Base-by-base conservation (phyloP, 1,140 invertebrate genomes). In the Lepidurus arcticus region DNA sequence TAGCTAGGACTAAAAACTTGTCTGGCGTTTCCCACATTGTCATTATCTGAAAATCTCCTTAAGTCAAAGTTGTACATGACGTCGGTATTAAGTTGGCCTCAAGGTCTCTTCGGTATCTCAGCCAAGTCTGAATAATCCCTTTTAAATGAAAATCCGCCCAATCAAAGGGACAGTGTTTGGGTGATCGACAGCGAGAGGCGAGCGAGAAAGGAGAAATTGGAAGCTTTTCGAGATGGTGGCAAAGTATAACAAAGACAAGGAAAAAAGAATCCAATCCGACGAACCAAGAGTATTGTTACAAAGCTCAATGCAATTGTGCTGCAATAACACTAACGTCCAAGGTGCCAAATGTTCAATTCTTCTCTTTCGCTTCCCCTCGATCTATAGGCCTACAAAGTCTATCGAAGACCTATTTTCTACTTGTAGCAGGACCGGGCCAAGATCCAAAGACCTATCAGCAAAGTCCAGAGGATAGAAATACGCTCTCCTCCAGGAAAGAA, bases 51-150 rank as follows among this genome's bases (percentile, higher is more conserved):
- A 34, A 34, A 34, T 34, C 34, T 34, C 2, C 34, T 34, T 34
- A 34, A 34, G 34, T 3, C 34, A 34, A 34, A 34, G 34, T 34
- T 34, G 34, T 34, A 34, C 34, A 34, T 34, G 34, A 34, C 34
- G 34, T 34, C 34, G 3, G 34, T 34, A 34, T 34, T 34, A 34
- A 34, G 34, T 34, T 34, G 34, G 34, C 53, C 53, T 21, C 16
- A 65, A 65, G 53, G 53, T 21, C 21, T 65, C 53, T 13, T 21
- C 21, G 16, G 53, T 65, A 65, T 65, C 21, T 65, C 16, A 65
- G 53, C 53, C 53, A 65, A 65, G 53, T 65, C 53, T 65, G 53
- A 65, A 65, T 65, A 65, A 65, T 65, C 53, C 53, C 53, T 65
- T 65, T 65, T 65, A 65, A 65, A 65, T 65, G 53, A 65, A 65